Evolutionary conservation across 2,797 vertebrate species (phyloP).

Genomic region (Notolepis coatsorum): DNA sequence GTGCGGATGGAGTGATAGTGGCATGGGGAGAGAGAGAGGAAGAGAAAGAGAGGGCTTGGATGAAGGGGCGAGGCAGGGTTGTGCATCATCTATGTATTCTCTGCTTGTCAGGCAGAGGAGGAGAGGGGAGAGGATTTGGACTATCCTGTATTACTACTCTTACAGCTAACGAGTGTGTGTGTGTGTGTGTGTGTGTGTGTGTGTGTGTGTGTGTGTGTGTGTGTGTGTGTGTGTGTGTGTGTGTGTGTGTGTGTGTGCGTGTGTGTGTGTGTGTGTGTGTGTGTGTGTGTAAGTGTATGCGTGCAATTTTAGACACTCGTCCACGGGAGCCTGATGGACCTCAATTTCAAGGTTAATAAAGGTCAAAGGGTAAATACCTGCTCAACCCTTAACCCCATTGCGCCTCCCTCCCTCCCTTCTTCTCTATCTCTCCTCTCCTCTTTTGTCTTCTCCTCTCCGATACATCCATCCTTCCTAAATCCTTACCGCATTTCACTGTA

Average conservation of each 20-base stretch:
- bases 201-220: background rate
- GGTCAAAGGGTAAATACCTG: constrained; percentile 30
- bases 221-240: constrained; percentile 3
- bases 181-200: background rate
- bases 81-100: constrained; percentile 11
- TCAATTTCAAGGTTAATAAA: constrained; percentile 30
- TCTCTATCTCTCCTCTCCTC: background rate
- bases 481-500: too few relatives aligned
- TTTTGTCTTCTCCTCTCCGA: background rate
- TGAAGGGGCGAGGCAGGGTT: constrained; percentile 6
- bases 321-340: constrained; percentile 16
- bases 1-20: background rate
- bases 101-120: constrained; percentile 12
- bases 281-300: constrained; percentile 4
- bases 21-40: background rate
- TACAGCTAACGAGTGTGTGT: background rate
- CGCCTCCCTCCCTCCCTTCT: background rate
- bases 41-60: background rate
- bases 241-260: constrained; percentile 6
- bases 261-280: constrained; percentile 14
- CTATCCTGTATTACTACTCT: constrained; percentile 25
- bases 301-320: constrained; percentile 1
- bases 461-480: constrained; percentile 3
- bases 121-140: background rate
- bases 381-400: constrained; percentile 9